These are phyloP conservation scores for Drosophila picticornis DNA, from an alignment of 2,888 invertebrate species.

Conservation along the genomic window DNA sequence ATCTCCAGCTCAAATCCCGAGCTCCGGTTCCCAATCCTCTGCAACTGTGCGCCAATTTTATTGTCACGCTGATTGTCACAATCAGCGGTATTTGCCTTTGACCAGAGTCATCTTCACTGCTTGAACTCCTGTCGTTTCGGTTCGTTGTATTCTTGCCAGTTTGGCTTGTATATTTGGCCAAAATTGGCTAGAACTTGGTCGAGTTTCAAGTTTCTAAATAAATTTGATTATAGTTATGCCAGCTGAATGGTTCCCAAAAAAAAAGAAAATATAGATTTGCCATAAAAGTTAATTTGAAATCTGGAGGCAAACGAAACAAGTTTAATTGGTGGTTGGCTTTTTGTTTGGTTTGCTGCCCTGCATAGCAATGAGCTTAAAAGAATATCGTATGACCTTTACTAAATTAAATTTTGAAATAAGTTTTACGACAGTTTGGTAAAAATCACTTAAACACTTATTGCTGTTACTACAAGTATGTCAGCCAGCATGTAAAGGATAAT, in stretches of 20 bases:
- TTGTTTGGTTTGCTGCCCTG: conserved; percentile 13
- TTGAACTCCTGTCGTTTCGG: conserved; percentile 41
- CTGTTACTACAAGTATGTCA: background rate
- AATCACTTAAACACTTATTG: background rate
- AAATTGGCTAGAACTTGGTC: conserved; percentile 56
- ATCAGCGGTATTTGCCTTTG: conserved; percentile 77
- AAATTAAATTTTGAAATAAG: background rate
- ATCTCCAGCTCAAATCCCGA: conserved; percentile 19
- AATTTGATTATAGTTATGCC: conserved; percentile 61
- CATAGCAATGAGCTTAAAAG: conserved; percentile 2
- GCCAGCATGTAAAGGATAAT: background rate
- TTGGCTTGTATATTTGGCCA: conserved; percentile 23
- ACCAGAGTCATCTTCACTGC: conserved; percentile 67
- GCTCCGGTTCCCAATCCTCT: conserved; percentile 29
- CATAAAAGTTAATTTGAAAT: conserved; percentile 37
- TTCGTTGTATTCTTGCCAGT: conserved; percentile 9
- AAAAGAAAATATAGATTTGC: background rate
- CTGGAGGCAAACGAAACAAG: conserved; percentile 45
- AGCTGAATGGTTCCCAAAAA: conserved; percentile 22
- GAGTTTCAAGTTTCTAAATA: conserved; percentile 61
- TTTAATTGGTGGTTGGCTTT: conserved; percentile 57
- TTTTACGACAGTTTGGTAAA: background rate
- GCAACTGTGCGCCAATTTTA: conserved; percentile 68
- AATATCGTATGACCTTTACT: background rate
- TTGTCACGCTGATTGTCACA: conserved; percentile 77